These are phyloP conservation scores for Cotesia typhae DNA, from an alignment of 1,140 invertebrate species.

Conservation along the genomic window DNA sequence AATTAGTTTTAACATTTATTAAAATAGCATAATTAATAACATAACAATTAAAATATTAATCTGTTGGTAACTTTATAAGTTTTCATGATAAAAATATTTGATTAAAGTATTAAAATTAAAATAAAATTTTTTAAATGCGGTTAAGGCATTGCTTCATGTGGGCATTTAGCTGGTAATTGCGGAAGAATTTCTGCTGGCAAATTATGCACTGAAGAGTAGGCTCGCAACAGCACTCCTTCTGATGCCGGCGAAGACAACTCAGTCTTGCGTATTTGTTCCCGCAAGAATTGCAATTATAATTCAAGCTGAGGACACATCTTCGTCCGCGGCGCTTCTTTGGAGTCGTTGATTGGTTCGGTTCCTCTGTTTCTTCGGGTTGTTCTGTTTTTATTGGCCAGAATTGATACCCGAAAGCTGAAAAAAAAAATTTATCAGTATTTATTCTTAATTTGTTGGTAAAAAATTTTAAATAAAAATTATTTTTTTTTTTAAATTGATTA, in stretches of 20 bases:
- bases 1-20: too few relatives aligned
- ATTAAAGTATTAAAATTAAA: neutral
- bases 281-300: neutral
- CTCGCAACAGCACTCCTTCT: constrained; percentile 24
- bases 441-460: too few relatives aligned
- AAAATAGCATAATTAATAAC: too few relatives aligned
- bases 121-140: constrained; percentile 4
- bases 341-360: too few relatives aligned
- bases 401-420: too few relatives aligned
- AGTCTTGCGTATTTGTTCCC: neutral
- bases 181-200: constrained; percentile 33
- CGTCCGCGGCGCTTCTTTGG: neutral
- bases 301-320: neutral
- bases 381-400: too few relatives aligned
- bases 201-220: constrained; percentile 29
- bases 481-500: too few relatives aligned
- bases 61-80: neutral
- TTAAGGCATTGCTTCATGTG: constrained; percentile 15
- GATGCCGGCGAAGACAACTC: constrained; percentile 14
- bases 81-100: neutral
- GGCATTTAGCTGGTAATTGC: constrained; percentile 23
- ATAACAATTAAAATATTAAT: neutral
- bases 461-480: too few relatives aligned
- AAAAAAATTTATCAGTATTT: too few relatives aligned
- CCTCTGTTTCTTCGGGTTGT: too few relatives aligned